Evolutionary conservation across 2,888 invertebrate genomes (phyloP), one percentile per base, ranked within the genome.

Genomic region (Loripinus fragilis): DNA sequence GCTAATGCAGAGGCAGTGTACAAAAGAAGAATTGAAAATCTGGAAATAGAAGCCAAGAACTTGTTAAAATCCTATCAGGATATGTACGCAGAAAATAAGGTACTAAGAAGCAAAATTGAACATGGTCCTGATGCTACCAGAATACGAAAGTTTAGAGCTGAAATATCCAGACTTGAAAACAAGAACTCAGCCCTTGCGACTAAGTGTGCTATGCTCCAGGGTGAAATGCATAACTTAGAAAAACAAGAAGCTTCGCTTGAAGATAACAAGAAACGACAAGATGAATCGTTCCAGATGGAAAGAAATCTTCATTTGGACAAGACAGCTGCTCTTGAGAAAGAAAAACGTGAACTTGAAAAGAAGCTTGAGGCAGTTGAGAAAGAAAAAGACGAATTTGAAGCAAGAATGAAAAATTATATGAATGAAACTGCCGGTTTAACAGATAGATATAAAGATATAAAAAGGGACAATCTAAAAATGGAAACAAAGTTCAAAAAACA

Each of bases 401-500:
- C 38, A 33, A 68, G 81, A 75, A 60, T 81, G 1, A 79, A 74
- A 15, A 80, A 80, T 65, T 74, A 76, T 50, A 76, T 80, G 28
- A 74, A 79, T 2, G 81, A 81, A 71, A 70, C 78, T 0, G 78
- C 78, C 3, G 83, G 78, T 0, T 66, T 83, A 20, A 35, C 76
- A 0, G 71, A 76, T 38, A 80, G 81, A 71, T 83, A 83, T 74
- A 83, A 83, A 55, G 72, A 83, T 15, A 38, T 83, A 12, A 83
- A 81, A 67, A 52, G 74, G 35, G 80, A 81, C n/a, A 83, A 83
- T 64, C 25, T 83, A 5, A 83, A 81, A 72, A 74, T 81, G 64
- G 83, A 83, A 70, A 70, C 78, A 28, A 80, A 76, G 28, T 78
- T 80, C 45, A 83, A 81, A 41, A 80, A 79, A 33, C 83, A 83